These are phyloP conservation scores for Silurus lanzhouensis DNA, from an alignment of 2,797 vertebrate genomes.

Conservation along the genomic window DNA sequence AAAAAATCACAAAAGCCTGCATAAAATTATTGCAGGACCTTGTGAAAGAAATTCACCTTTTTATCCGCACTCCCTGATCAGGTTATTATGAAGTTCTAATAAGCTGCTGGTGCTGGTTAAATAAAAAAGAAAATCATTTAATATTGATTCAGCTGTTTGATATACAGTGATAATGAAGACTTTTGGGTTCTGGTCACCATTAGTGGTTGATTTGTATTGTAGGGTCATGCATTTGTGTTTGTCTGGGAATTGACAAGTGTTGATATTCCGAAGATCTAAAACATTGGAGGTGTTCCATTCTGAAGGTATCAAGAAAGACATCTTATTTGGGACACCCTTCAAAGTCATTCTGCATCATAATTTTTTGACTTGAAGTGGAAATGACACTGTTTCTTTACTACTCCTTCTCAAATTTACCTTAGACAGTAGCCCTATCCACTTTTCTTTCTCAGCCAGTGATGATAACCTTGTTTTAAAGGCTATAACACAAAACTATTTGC, in stretches of 20 bases:
- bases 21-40: slow-evolving; percentile 24
- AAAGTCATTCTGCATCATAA: slow-evolving; percentile 12
- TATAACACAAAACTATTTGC: neutral
- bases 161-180: slow-evolving; percentile 30
- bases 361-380: neutral
- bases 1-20: slow-evolving; percentile 35
- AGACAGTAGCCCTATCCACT: neutral
- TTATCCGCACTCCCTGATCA: slow-evolving; percentile 64
- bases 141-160: slow-evolving; percentile 57
- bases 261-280: neutral
- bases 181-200: neutral
- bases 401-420: neutral
- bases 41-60: slow-evolving; percentile 46
- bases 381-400: neutral
- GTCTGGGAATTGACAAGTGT: neutral
- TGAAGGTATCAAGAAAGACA: neutral
- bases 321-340: neutral
- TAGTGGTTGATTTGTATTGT: neutral
- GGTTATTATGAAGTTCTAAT: slow-evolving; percentile 60
- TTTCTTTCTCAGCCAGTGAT: neutral
- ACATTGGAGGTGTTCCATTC: neutral
- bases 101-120: slow-evolving; percentile 48
- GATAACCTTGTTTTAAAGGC: neutral
- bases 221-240: neutral
- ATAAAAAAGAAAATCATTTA: slow-evolving; percentile 50